These are phyloP conservation scores for Spatulosminthurus flaviceps DNA, from an alignment of 2,888 invertebrate genomes.

Conservation along the genomic window DNA sequence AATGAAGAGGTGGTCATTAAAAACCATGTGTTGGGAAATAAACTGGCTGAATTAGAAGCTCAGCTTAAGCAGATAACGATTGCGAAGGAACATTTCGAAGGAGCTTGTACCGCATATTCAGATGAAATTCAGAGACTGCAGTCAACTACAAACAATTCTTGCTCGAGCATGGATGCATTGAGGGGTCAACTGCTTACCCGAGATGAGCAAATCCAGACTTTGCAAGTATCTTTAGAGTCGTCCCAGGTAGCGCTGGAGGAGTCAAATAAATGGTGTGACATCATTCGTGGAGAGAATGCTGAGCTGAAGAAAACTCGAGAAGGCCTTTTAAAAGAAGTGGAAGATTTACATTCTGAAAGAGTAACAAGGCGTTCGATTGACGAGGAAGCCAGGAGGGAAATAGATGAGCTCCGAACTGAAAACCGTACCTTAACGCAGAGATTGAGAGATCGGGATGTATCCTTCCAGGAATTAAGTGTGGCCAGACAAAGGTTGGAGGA, in stretches of 20 bases:
- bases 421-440: not conserved
- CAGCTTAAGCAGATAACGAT: not conserved
- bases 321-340: not conserved
- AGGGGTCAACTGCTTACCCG: not conserved
- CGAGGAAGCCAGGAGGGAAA: not conserved
- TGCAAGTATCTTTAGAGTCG: not conserved
- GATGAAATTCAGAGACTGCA: not conserved
- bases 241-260: constrained; percentile 5
- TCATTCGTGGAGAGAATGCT: not conserved
- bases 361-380: not conserved
- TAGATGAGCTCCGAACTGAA: not conserved
- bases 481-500: constrained; percentile 23
- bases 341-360: not conserved
- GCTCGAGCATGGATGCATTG: not conserved
- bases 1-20: not conserved
- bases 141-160: not conserved
- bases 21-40: not conserved
- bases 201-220: not conserved
- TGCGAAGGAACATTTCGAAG: not conserved
- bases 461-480: constrained; percentile 13
- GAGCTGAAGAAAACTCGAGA: not conserved
- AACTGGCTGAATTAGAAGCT: not conserved
- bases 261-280: not conserved
- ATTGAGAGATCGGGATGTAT: constrained; percentile 3
- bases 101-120: not conserved